phyloP scores from a whole-genome alignment of 2,888 invertebrate genomes.

The Sesia apiformis region DNA sequence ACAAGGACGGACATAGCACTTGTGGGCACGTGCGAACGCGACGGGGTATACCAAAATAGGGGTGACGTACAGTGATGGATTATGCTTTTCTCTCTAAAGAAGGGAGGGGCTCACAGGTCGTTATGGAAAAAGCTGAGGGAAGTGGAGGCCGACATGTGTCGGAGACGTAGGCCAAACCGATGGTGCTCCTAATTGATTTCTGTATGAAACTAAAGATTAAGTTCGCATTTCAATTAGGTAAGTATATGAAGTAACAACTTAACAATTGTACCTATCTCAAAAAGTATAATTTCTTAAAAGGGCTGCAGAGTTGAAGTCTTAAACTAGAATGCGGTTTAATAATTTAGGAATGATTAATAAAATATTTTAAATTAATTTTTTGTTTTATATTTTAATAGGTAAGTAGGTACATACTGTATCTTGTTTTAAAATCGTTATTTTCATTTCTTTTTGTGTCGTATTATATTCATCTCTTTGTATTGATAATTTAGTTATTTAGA shows the following conservation, averaged over 20 bases:
- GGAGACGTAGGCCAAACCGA: constrained; percentile 74
- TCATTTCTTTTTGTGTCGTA: too few species aligned
- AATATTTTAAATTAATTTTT: too few species aligned
- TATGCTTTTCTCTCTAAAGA: constrained; percentile 77
- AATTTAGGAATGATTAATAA: too few species aligned
- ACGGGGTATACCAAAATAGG: constrained; percentile 71
- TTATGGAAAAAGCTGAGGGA: constrained; percentile 76
- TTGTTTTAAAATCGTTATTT: too few species aligned
- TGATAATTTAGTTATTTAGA: too few species aligned
- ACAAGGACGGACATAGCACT: constrained; percentile 50
- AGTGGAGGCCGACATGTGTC: constrained; percentile 76
- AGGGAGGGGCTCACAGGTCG: constrained; percentile 76
- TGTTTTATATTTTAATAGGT: too few species aligned
- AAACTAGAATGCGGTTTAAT: too few species aligned
- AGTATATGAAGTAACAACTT: not conserved
- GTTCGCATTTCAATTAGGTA: not conserved
- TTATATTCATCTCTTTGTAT: too few species aligned
- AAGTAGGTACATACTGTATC: too few species aligned
- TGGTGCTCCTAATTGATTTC: constrained; percentile 68
- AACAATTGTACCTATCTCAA: not conserved
- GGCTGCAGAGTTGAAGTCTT: too few species aligned
- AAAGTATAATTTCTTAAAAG: too few species aligned
- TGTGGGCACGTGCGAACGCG: constrained; percentile 44
- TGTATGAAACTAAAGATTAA: constrained; percentile 26
- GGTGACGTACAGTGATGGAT: constrained; percentile 78